Base-by-base conservation (phyloP, 2,888 invertebrate genomes). In the Eristalis intricaria region DNA sequence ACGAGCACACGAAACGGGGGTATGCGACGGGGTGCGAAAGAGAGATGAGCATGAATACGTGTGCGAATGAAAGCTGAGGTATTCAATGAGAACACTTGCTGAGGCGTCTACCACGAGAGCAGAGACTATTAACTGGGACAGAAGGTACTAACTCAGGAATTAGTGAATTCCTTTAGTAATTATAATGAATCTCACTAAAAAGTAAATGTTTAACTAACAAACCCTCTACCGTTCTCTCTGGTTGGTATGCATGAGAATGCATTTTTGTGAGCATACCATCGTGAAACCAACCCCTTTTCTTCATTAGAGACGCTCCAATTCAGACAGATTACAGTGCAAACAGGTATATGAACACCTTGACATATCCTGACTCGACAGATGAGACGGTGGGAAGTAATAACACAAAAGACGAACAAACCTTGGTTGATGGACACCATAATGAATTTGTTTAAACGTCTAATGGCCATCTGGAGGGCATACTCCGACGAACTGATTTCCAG, bases 101-200 rank as follows among this genome's bases (percentile, higher is more conserved):
- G 74, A 66, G 82, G 60, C 10, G 32, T 8, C 61, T 78, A 75
- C 83, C 86, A 64, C 83, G 77, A 71, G 83, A n/a, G n/a, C n/a
- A n/a, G n/a, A 70, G 50, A 40, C 70, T 86, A 86, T 83, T 86
- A 83, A 83, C 69, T 81, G 35, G 38, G 11, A 60, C 50, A 50
- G 63, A 23, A 81, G 26, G 73, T 76, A 77, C 81, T 77, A 85
- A 71, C 73, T 85, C 77, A 82, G 70, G 70, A 86, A 86, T 86
- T 78, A 82, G 86, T 86, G 65, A 82, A 86, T 82, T 86, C 82
- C 82, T 78, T 50, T 15, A 78, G 82, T 82, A 86, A 86, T 86
- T 82, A 86, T 82, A 82, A 82, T 82, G 86, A 82, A 70, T 74
- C 77, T 70, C 77, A 77, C 82, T 77, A 40, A 70, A 82, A 86